Evolutionary conservation across 2,888 invertebrate genomes (phyloP), one percentile per base, ranked within the genome.

Genomic region (Teleogryllus oceanicus): DNA sequence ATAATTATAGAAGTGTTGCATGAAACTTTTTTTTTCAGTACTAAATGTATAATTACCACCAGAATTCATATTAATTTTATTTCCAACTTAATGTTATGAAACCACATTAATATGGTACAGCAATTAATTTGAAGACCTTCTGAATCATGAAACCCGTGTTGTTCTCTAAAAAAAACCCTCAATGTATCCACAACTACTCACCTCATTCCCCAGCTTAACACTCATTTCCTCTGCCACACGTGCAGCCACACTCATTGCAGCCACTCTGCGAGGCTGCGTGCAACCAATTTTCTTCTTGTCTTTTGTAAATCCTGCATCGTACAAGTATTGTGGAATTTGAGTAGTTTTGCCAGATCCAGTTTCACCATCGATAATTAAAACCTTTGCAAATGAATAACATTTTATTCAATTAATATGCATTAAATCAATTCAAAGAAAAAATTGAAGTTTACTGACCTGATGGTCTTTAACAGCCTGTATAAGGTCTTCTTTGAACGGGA

Each of bases 281-380:
- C 99, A 99, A 1, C 98, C 99, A 85, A 99, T 96, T 87, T 94
- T 93, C 88, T 95, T 96, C 74, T 92, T 93, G 85, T 94, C 92
- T 78, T 91, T 88, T 2, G 95, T 94, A 85, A 94, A 96, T 3
- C 96, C 99, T 77, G 97, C 94, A 86, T 99, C 98, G 86, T 97
- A 93, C 13, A 99, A 89, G 88, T 99, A 99, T 87, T 99, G 99
- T 0, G 99, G 99, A 84, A 99, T 96, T 89, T 99, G 99, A 12
- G 99, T 99, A 0, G 99, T 99, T 90, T 99, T 99, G 5, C 99
- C 99, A 16, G 97, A 98, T 0, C 99, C 99, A 11, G 99, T 99
- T 89, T 99, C 98, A 80, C 99, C 99, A 89, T 98, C 98, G 82
- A 99, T 96, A 84, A 99, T 98, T 49, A 99, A 88, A 83, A 97